Evolutionary conservation across 2,888 invertebrate genomes (phyloP), one percentile per base, ranked within the genome.

Genomic region (Arctia plantaginis): DNA sequence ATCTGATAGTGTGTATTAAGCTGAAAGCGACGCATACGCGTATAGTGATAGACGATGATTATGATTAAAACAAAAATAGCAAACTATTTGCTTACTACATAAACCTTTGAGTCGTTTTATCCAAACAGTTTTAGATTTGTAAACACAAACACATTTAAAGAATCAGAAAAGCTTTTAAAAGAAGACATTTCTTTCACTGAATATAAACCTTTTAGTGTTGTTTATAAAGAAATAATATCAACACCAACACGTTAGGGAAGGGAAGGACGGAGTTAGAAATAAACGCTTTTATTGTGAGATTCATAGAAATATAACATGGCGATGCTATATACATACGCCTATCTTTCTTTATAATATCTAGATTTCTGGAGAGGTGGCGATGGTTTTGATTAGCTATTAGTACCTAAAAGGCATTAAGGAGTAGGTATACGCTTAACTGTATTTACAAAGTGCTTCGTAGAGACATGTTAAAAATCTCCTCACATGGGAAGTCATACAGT

Each of bases 151-250:
- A 47, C 30, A 67, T 67, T 66, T 47, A 10, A 23, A 67, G 20
- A 18, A 66, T 66, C 47, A 67, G 12, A 67, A 67, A 67, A 33
- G 47, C 67, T 67, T 33, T 47, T 67, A 67, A 13, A 67, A 30
- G 47, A 47, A 67, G 30, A 27, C 67, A 30, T 47, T 47, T 67
- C 47, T 67, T 47, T 10, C 20, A 47, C 30, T 6, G 67, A 47
- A 47, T 23, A 67, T 67, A 67, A 67, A 67, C 47, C 47, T 67
- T 47, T 67, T 47, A 67, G 67, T 67, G 23, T 6, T 47, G 44
- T 67, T 67, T 67, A 33, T 33, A 33, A 67, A 23, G 13, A 47
- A 47, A 67, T 47, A 47, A 67, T 23, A 33, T 33, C 33, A 33
- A 30, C 67, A 47, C 33, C n/a, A 27, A n/a, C 35, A 66, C 13